Evolutionary conservation across 1,140 invertebrate species (phyloP).

Genomic region (Calycopis cecrops): DNA sequence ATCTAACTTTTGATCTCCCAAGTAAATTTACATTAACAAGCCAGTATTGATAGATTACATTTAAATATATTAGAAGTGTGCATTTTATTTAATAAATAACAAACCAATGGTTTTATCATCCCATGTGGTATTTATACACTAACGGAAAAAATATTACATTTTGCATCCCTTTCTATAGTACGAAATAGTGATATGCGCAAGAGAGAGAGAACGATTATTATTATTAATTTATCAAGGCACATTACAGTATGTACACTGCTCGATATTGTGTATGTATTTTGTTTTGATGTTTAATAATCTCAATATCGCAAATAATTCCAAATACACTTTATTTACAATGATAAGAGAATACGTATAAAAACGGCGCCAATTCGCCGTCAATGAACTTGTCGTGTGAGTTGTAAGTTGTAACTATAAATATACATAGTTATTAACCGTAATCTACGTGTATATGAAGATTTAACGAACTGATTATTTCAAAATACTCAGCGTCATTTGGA

Average conservation of each 20-base stretch:
- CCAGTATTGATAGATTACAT: no score
- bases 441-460: neutral
- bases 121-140: slow-evolving; percentile 34
- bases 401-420: slow-evolving; percentile 21
- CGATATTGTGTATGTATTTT: neutral
- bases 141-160: slow-evolving; percentile 51
- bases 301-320: neutral
- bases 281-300: neutral
- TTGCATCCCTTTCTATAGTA: slow-evolving; percentile 39
- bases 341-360: slow-evolving; percentile 22
- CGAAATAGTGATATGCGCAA: slow-evolving; percentile 27
- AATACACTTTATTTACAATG: slow-evolving; percentile 9
- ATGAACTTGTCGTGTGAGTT: slow-evolving; percentile 40
- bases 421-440: slow-evolving; percentile 9
- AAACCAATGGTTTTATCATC: neutral
- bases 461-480: neutral
- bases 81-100: neutral
- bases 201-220: slow-evolving; percentile 35
- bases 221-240: slow-evolving; percentile 28
- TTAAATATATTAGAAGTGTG: no score
- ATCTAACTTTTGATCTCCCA: no score
- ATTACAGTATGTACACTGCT: neutral
- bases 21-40: no score
- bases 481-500: neutral
- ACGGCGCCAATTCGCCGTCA: slow-evolving; percentile 48